Base-by-base conservation (phyloP, 2,113 vertebrate species). In the Dipodomys merriami region DNA sequence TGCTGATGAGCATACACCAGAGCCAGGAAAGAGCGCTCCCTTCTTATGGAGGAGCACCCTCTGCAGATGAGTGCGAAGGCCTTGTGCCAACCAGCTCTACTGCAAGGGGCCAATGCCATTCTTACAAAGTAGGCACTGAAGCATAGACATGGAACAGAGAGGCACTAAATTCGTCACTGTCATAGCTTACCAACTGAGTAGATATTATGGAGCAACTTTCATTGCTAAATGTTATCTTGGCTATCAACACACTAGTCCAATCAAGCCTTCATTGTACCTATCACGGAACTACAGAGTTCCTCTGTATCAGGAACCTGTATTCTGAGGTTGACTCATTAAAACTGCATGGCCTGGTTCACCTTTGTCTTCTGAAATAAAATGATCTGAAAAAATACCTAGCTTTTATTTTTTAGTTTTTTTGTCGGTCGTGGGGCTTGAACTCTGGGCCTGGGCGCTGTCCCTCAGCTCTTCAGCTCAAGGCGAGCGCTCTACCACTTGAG, bases 81-180 rank as follows among this genome's bases (percentile, higher is more conserved):
- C 0, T 9, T 20, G 29, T n/a, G 33, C 65, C 16, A 0, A 20
- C 12, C n/a, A 9, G 64, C 81, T 22, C 2, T 3, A 62, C 2
- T 10, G 23, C 2, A 39, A 82, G 39, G n/a, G n/a, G 53, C 25
- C 11, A 10, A 19, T 35, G 35, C 7, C 4, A 0, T 46, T 80
- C 76, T 57, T 68, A 5, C n/a, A 10, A n/a, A 65, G 65, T 29
- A 69, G 90, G 57, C 84, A 8, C 44, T 22, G 19, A 67, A 27
- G 64, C 46, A 60, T 20, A 5, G 35, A 79, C 64, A 25, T 39
- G 76, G 33, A 57, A 35, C 53, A 33, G 60, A 68, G 86, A 86
- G 27, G 29, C 22, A 68, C 72, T 3, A 0, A 4, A 9, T 4
- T 5, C 20, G 12, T 68, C 15, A 65, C 15, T 44, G 57, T 29